A percentile compares a stretch with the other conserved stretches of the same genome.
These are phyloP conservation scores for Syrphus vitripennis DNA, from an alignment of 2,888 invertebrate genomes.

Conservation along the genomic window DNA sequence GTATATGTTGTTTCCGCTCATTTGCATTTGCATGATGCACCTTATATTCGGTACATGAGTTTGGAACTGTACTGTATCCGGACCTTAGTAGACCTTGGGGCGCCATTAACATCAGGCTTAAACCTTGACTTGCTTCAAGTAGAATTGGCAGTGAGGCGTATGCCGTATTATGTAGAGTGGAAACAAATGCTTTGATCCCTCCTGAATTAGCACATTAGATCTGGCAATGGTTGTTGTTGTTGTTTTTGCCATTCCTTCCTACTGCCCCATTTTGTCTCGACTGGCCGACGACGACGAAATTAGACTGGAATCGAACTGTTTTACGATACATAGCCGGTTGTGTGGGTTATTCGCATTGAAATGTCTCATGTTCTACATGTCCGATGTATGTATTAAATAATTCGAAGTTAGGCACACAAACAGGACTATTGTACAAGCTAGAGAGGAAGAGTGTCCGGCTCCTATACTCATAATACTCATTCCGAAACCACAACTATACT, in stretches of 20 bases:
- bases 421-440: neutral
- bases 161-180: too few species aligned
- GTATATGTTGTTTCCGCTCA: slow-evolving; percentile 63
- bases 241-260: slow-evolving; percentile 1
- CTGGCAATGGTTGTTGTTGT: neutral
- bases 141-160: slow-evolving; percentile 3
- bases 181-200: slow-evolving; percentile 62
- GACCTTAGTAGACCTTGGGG: slow-evolving; percentile 59
- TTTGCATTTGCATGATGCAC: slow-evolving; percentile 63
- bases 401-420: slow-evolving; percentile 45
- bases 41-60: slow-evolving; percentile 50
- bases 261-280: slow-evolving; percentile 29
- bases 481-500: too few species aligned
- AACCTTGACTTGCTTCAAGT: slow-evolving; percentile 53
- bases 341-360: slow-evolving; percentile 42
- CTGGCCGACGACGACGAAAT: too few species aligned
- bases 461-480: too few species aligned
- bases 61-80: slow-evolving; percentile 39
- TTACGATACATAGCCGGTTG: neutral
- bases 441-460: neutral
- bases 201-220: slow-evolving; percentile 59
- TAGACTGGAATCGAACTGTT: neutral
- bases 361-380: slow-evolving; percentile 60
- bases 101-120: slow-evolving; percentile 61
- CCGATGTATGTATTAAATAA: slow-evolving; percentile 56